Conservation (phyloP, 2,888 invertebrate genomes). For the Nephrotoma appendiculata region DNA sequence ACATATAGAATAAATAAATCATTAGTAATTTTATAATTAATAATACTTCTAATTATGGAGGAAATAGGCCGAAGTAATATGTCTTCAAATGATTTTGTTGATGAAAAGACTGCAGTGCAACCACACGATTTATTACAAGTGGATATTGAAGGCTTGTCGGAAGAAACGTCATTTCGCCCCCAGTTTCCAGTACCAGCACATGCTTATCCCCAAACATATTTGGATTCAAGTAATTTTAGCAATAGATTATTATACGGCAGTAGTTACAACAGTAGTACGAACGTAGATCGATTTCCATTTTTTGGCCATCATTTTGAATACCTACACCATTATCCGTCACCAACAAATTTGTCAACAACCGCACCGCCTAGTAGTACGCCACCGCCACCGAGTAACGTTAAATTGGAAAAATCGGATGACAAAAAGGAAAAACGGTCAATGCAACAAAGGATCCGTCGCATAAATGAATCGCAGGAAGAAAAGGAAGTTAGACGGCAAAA, state of each 20-base stretch:
- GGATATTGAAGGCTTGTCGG: not conserved
- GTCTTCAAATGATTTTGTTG: not conserved
- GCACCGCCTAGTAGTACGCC: not conserved
- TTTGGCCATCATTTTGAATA: not conserved
- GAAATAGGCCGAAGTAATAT: not conserved
- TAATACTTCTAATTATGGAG: not conserved
- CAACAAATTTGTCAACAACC: not conserved
- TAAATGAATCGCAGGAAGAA: constrained; percentile 2
- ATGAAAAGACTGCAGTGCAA: not conserved
- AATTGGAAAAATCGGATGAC: not conserved
- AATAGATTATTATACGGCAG: not conserved
- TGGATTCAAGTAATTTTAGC: not conserved
- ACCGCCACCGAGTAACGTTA: not conserved
- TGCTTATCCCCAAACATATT: not conserved
- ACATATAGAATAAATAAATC: not conserved
- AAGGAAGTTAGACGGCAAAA: not conserved
- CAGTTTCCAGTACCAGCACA: not conserved
- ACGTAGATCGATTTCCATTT: not conserved
- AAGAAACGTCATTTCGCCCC: not conserved
- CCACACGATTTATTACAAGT: constrained; percentile 6
- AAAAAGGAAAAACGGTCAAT: not conserved
- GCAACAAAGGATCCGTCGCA: not conserved
- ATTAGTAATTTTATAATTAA: not conserved
- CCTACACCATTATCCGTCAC: not conserved
- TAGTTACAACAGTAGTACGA: not conserved